These are phyloP conservation scores for Fragum sueziense DNA, from an alignment of 2,888 invertebrate genomes.

Conservation along the genomic window DNA sequence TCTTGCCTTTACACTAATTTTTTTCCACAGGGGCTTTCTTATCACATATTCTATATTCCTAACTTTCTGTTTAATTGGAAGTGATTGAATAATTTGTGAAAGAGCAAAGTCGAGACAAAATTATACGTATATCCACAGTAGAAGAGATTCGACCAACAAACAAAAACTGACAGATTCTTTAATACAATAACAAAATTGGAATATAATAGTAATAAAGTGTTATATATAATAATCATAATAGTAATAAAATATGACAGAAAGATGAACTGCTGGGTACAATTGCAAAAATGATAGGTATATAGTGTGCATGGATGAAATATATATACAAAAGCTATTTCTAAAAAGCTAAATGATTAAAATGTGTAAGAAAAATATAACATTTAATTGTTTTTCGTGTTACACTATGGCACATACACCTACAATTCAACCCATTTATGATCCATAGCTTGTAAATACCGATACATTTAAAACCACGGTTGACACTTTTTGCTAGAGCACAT, in stretches of 20 bases:
- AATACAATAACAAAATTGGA: constrained; percentile 52
- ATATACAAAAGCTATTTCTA: constrained; percentile 50
- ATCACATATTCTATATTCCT: too few species aligned
- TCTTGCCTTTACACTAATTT: too few species aligned
- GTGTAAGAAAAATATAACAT: constrained; percentile 49
- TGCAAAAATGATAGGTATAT: constrained; percentile 15
- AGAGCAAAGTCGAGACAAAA: neutral
- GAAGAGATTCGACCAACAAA: constrained; percentile 2
- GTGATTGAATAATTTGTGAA: too few species aligned
- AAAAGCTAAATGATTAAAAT: constrained; percentile 42
- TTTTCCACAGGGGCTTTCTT: too few species aligned
- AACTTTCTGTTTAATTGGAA: too few species aligned
- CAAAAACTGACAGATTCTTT: constrained; percentile 19
- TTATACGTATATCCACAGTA: too few species aligned
- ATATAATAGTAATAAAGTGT: constrained; percentile 52
- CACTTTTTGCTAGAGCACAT: too few species aligned
- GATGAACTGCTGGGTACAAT: constrained; percentile 21
- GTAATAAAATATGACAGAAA: constrained; percentile 19
- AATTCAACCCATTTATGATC: neutral
- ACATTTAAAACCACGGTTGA: too few species aligned
- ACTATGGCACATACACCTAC: constrained; percentile 18
- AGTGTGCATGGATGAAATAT: constrained; percentile 19
- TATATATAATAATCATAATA: constrained; percentile 28
- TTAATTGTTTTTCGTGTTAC: constrained; percentile 40
- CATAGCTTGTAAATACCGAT: too few species aligned